Percentiles rank a stretch among this genome's conserved stretches.
Conservation (phyloP, 2,797 vertebrate genomes). For the Crocidura indochinensis region DNA sequence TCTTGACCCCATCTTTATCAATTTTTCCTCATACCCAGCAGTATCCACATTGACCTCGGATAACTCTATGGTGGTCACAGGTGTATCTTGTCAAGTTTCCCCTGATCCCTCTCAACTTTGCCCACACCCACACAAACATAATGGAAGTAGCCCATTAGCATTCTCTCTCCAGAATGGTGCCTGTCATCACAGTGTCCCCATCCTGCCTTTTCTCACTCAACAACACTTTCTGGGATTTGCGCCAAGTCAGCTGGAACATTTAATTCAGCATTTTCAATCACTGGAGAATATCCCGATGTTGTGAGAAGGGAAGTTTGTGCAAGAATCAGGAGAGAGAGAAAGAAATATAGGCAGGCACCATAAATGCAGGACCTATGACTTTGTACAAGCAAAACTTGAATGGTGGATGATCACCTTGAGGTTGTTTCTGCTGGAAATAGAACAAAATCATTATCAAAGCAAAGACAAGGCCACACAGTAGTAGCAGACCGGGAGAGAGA, state of each 20-base stretch:
- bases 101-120: conserved; percentile 1
- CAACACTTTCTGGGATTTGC: conserved; percentile 72
- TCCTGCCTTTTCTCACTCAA: conserved; percentile 70
- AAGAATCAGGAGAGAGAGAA: conserved; percentile 11
- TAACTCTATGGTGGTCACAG: conserved; percentile 55
- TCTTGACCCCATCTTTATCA: conserved; percentile 15
- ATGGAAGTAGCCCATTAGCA: conserved; percentile 10
- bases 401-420: background rate
- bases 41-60: conserved; percentile 70
- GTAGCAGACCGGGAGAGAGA: background rate
- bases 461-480: background rate
- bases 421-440: background rate
- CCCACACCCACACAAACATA: conserved; percentile 27
- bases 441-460: background rate
- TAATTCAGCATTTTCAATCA: conserved; percentile 75
- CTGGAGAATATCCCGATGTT: conserved; percentile 47
- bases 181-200: conserved; percentile 22
- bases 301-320: too few species aligned
- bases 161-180: conserved; percentile 46
- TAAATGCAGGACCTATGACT: background rate
- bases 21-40: background rate
- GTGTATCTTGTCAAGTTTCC: conserved; percentile 45
- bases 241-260: conserved; percentile 80
- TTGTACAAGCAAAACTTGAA: background rate
- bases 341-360: too few species aligned